phyloP scores from a whole-genome alignment of 2,113 vertebrate species.

The Girardinichthys multiradiatus region DNA sequence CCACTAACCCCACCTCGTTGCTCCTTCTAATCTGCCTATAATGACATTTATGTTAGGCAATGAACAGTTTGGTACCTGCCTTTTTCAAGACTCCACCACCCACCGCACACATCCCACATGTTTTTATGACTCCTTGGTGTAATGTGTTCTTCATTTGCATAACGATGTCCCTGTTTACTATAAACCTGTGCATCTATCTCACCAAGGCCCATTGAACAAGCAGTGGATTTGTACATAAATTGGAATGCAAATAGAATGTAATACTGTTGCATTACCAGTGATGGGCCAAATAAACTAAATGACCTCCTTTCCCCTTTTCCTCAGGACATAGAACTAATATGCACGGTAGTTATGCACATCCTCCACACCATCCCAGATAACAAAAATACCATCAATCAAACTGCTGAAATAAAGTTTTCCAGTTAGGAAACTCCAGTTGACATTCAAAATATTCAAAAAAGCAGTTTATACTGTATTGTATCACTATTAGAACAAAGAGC shows the following conservation, averaged over 20 bases:
- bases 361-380: constrained; percentile 26
- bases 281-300: constrained; percentile 64
- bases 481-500: too few relatives aligned
- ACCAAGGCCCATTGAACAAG: constrained; percentile 73
- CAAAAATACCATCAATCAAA: constrained; percentile 49
- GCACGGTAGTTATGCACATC: constrained; percentile 31
- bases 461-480: not conserved
- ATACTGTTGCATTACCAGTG: constrained; percentile 48
- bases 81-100: constrained; percentile 46
- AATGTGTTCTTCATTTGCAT: constrained; percentile 75
- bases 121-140: constrained; percentile 66
- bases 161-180: constrained; percentile 72
- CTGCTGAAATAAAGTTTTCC: constrained; percentile 31
- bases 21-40: constrained; percentile 64
- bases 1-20: constrained; percentile 26
- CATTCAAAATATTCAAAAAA: constrained; percentile 21
- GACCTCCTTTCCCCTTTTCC: constrained; percentile 18
- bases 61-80: constrained; percentile 43
- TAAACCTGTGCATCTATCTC: constrained; percentile 75
- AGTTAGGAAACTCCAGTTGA: constrained; percentile 11
- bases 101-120: constrained; percentile 42
- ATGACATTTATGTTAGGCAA: constrained; percentile 70
- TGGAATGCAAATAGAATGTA: constrained; percentile 75
- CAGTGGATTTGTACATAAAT: constrained; percentile 70
- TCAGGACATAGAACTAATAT: constrained; percentile 36